These are phyloP conservation scores for Drosophila prosaltans DNA, from an alignment of 1,140 invertebrate genomes.

Conservation along the genomic window DNA sequence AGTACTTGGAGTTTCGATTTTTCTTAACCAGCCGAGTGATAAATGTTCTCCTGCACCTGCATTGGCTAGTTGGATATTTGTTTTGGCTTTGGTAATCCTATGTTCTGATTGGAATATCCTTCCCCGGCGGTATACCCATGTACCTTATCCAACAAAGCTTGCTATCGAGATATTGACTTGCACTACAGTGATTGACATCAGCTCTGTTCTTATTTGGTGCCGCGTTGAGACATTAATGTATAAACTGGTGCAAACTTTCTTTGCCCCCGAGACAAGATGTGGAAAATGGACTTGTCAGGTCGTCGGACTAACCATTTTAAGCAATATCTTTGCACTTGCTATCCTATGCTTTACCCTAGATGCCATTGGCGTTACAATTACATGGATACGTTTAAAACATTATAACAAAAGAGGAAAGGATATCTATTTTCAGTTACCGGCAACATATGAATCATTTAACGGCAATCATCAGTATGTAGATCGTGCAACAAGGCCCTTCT, in stretches of 20 bases:
- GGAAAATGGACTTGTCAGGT: neutral
- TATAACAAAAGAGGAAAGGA: too few relatives aligned
- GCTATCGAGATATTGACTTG: neutral
- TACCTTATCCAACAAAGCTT: neutral
- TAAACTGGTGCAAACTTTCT: neutral
- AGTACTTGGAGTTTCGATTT: constrained; percentile 1
- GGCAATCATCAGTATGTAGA: too few relatives aligned
- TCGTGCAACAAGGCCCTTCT: too few relatives aligned
- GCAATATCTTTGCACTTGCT: constrained; percentile 6
- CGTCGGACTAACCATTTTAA: neutral
- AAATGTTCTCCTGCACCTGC: neutral
- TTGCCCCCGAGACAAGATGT: neutral
- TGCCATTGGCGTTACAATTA: neutral
- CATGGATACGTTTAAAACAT: neutral
- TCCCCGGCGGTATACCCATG: neutral
- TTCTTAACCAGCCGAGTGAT: constrained; percentile 3
- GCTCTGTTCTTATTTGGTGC: constrained; percentile 9
- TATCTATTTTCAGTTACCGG: too few relatives aligned
- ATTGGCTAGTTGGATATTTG: neutral
- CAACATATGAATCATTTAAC: too few relatives aligned
- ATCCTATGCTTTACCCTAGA: neutral
- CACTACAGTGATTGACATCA: neutral
- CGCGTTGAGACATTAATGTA: constrained; percentile 1
- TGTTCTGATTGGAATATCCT: neutral
- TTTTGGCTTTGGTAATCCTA: neutral